Base-by-base conservation (phyloP, 2,888 invertebrate genomes). In the Amphiduros pacificus region DNA sequence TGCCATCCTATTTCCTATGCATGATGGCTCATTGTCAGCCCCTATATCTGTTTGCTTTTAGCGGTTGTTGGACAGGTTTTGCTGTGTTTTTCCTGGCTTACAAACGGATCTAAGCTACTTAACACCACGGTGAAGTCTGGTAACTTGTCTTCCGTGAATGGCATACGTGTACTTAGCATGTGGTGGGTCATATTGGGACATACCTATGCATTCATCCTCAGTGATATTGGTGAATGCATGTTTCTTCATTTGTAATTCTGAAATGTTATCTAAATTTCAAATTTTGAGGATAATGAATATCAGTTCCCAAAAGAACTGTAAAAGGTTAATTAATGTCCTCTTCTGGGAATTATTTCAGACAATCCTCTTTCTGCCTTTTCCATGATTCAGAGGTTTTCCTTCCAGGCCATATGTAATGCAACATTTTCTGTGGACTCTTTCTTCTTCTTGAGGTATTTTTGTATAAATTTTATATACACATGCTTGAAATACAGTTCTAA, bases 371-470 rank as follows among this genome's bases (percentile, higher is more conserved):
- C 72, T 28, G 63, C 70, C 1, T 64, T 70, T 28, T 57, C 66
- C 5, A 32, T 72, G 1, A 55, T 74, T 44, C 64, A 72, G 28
- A 61, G 74, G 4, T 72, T 77, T 50, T 70, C 74, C 2, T 75
- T 79, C 66, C 78, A 80, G 65, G 71, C 73, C 0, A 71, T 82
- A 3, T 55, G 75, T 22, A 74, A 77, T 20, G 77, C 73, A 9
- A 71, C 76, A 2, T 72, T 74, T 32, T 76, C 78, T 9, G 79
- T 80, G 2, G 81, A 82, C 61, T 77, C 79, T 0, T 82, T 82
- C 71, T 79, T 82, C 60, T 41, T 79, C 36, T 71, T 82, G 55
- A 79, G 80, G 81, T 81, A 65, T 32, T n/a, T n/a, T n/a, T n/a
- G n/a, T n/a, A n/a, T n/a, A n/a, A n/a, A n/a, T n/a, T n/a, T n/a